Evolutionary conservation across 2,888 invertebrate species (phyloP).

Genomic region (Watsonalla cultraria): DNA sequence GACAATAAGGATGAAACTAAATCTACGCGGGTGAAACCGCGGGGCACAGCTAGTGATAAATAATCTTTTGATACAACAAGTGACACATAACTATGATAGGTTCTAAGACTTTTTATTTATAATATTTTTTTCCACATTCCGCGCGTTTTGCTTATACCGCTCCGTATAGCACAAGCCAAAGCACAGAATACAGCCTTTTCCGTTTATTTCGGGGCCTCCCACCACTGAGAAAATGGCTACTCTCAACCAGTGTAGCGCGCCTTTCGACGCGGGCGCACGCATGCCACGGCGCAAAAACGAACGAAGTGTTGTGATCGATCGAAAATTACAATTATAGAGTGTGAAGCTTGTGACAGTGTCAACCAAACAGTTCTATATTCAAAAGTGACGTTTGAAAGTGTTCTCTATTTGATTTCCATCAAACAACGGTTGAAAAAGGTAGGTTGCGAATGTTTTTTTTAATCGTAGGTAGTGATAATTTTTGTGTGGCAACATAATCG

Average conservation of each 20-base stretch:
- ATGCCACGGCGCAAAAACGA: constrained; percentile 25
- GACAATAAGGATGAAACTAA: too few relatives aligned
- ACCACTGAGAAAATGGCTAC: constrained; percentile 67
- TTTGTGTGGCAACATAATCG: constrained; percentile 8
- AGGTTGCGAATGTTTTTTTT: constrained; percentile 34
- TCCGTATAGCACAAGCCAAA: constrained; percentile 8
- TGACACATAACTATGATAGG: too few relatives aligned
- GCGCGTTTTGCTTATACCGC: constrained; percentile 1
- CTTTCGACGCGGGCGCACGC: constrained; percentile 58
- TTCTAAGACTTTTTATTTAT: too few relatives aligned
- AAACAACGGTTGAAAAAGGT: constrained; percentile 66
- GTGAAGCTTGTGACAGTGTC: not conserved
- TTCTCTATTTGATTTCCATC: constrained; percentile 16
- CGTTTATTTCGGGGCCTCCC: constrained; percentile 54
- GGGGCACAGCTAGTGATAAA: too few relatives aligned
- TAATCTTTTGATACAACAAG: too few relatives aligned
- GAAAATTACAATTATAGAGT: constrained; percentile 29
- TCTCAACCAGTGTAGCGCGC: constrained; percentile 60
- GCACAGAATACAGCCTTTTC: constrained; percentile 41
- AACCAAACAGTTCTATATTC: not conserved
- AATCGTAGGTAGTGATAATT: constrained; percentile 5
- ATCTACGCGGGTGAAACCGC: too few relatives aligned
- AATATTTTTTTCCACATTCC: constrained; percentile 5
- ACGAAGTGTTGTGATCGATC: constrained; percentile 18
- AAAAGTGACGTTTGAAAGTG: not conserved